Evolutionary conservation across 1,140 invertebrate species (phyloP).

Genomic region (Orussus abietinus): DNA sequence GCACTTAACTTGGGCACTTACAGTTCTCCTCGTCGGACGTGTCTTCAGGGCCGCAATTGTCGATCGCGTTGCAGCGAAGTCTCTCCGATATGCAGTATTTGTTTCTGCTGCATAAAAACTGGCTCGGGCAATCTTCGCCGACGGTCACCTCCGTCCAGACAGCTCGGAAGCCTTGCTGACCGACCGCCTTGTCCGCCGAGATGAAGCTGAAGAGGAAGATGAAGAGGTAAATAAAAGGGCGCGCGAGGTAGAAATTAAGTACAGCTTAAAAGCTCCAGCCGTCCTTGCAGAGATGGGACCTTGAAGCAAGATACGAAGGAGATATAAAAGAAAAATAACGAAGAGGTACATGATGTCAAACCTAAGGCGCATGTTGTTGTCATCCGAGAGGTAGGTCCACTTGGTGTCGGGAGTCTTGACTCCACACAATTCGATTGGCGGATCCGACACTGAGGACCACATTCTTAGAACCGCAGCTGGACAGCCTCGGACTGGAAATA

Average conservation of each 20-base stretch:
- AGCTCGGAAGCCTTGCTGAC: constrained; percentile 75
- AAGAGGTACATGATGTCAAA: too few species aligned
- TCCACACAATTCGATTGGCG: constrained; percentile 85
- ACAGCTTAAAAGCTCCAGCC: too few species aligned
- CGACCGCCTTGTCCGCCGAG: constrained; percentile 78
- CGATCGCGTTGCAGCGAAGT: constrained; percentile 71
- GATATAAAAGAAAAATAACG: too few species aligned
- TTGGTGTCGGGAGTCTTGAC: constrained; percentile 69
- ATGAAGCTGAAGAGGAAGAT: constrained; percentile 65
- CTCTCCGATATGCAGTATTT: constrained; percentile 77
- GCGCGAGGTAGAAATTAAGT: too few species aligned
- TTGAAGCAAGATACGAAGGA: too few species aligned
- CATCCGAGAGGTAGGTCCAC: constrained; percentile 82
- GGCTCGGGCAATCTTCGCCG: constrained; percentile 52
- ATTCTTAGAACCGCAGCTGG: constrained; percentile 83
- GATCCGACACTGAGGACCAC: constrained; percentile 70
- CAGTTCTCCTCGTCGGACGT: constrained; percentile 78
- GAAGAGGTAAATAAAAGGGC: constrained; percentile 5
- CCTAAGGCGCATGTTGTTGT: constrained; percentile 77
- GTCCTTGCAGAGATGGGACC: too few species aligned
- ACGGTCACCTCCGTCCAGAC: constrained; percentile 83
- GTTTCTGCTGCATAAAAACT: constrained; percentile 65
- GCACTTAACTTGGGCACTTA: too few species aligned
- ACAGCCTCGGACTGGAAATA: constrained; percentile 73
- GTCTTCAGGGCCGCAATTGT: constrained; percentile 78